Conservation (phyloP, 2,888 invertebrate genomes). For the Stomorhina lunata region DNA sequence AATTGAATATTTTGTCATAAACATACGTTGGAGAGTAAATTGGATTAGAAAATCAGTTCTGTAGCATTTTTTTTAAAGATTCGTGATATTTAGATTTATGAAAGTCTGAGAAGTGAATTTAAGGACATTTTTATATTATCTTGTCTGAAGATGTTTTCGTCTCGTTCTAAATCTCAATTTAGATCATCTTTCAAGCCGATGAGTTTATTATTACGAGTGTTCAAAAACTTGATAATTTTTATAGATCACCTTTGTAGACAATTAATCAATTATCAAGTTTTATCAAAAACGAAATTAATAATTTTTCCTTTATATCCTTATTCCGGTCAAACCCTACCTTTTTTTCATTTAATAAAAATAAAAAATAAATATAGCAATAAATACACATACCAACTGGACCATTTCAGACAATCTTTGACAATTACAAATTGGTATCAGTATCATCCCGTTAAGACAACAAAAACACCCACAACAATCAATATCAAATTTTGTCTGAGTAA, state of each 20-base stretch:
- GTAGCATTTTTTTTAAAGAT: background rate
- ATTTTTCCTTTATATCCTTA: too few relatives aligned
- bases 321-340: too few relatives aligned
- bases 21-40: background rate
- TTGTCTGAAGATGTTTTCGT: too few relatives aligned
- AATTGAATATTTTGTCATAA: constrained; percentile 65
- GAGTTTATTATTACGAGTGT: too few relatives aligned
- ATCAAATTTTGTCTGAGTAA: constrained; percentile 33
- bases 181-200: too few relatives aligned
- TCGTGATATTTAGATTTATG: background rate
- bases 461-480: constrained; percentile 55
- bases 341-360: background rate
- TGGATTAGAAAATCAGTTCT: background rate
- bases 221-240: too few relatives aligned
- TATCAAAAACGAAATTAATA: too few relatives aligned
- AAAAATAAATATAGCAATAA: background rate
- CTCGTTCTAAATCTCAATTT: too few relatives aligned
- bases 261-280: too few relatives aligned
- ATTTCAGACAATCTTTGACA: constrained; percentile 52
- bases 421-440: constrained; percentile 63
- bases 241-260: too few relatives aligned
- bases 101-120: too few relatives aligned
- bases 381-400: constrained; percentile 31
- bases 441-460: constrained; percentile 27
- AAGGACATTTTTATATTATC: too few relatives aligned